Evolutionary conservation across 2,888 invertebrate genomes (phyloP).

Genomic region (Sepioteuthis lessoniana): DNA sequence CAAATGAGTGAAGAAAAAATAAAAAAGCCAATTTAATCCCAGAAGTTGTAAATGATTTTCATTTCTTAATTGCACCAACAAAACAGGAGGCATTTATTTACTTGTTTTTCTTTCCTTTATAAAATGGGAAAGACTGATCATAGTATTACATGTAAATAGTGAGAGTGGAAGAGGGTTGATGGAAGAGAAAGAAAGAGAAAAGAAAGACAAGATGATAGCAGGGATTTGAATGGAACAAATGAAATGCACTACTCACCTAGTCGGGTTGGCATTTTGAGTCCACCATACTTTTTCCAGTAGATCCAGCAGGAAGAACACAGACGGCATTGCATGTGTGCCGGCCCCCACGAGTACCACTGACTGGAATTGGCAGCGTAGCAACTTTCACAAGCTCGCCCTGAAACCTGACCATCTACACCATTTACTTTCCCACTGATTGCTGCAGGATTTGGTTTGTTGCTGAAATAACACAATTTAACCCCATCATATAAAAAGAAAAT

Average conservation of each 20-base stretch:
- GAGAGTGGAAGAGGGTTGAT: neutral
- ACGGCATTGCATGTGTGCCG: slow-evolving; percentile 91
- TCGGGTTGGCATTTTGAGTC: slow-evolving; percentile 82
- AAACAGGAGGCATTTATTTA: neutral
- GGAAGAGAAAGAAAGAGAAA: no score
- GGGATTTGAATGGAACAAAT: neutral
- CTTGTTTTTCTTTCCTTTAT: neutral
- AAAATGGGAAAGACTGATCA: neutral
- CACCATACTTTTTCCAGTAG: slow-evolving; percentile 99
- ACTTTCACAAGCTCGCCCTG: slow-evolving; percentile 87
- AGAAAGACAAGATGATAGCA: neutral
- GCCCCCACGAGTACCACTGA: slow-evolving; percentile 98
- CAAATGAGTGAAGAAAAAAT: neutral
- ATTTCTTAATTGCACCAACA: neutral
- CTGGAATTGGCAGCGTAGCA: slow-evolving; percentile 82
- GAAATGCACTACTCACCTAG: slow-evolving; percentile 59
- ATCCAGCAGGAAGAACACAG: slow-evolving; percentile 95
- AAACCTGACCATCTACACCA: slow-evolving; percentile 79
- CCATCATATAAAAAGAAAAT: neutral
- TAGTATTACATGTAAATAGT: neutral
- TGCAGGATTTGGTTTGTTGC: slow-evolving; percentile 92
- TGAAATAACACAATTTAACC: slow-evolving; percentile 75
- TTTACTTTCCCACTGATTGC: slow-evolving; percentile 84
- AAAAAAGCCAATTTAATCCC: no score
- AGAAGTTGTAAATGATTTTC: neutral